A percentile compares a stretch with the other conserved stretches of the same genome.
These are phyloP conservation scores for Chrysemys picta DNA, from an alignment of 2,113 vertebrate genomes.

Conservation along the genomic window DNA sequence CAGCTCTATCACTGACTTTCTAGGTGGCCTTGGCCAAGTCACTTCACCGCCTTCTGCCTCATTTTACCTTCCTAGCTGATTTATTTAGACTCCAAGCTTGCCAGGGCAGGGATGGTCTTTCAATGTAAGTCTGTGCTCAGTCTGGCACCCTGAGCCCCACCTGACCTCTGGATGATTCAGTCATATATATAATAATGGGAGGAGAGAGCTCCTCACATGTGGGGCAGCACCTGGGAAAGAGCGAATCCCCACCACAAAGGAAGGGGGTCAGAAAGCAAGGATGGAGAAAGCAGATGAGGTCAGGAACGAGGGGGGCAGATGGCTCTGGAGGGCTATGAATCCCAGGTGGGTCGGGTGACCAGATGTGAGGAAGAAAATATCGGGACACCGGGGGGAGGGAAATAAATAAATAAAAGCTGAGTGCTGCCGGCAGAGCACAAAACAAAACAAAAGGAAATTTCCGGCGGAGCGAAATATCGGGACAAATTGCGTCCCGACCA, in stretches of 20 bases:
- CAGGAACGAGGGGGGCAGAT: not conserved
- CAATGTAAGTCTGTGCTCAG: not conserved
- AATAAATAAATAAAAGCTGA: too few species aligned
- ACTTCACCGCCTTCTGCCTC: not conserved
- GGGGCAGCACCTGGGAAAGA: rapidly evolving
- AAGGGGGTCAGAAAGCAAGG: rapidly evolving
- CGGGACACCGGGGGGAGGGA: too few species aligned
- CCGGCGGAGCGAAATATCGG: too few species aligned
- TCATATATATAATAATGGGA: not conserved
- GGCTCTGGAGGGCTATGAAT: not conserved
- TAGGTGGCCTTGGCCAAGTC: not conserved
- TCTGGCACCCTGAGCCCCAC: not conserved
- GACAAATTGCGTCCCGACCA: too few species aligned
- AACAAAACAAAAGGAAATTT: too few species aligned
- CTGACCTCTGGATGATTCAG: not conserved
- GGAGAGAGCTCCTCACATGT: not conserved
- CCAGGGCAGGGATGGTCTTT: not conserved
- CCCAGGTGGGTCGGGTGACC: not conserved
- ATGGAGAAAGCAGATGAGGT: not conserved
- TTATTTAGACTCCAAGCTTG: not conserved
- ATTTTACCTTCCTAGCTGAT: not conserved
- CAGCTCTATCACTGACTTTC: not conserved
- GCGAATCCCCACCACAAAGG: rapidly evolving
- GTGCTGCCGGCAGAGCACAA: too few species aligned
- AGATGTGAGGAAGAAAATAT: too few species aligned